A percentile compares a stretch with the other conserved stretches of the same genome.
Evolutionary conservation across 2,113 vertebrate species (phyloP).

Genomic region (Pseudonaja textilis): DNA sequence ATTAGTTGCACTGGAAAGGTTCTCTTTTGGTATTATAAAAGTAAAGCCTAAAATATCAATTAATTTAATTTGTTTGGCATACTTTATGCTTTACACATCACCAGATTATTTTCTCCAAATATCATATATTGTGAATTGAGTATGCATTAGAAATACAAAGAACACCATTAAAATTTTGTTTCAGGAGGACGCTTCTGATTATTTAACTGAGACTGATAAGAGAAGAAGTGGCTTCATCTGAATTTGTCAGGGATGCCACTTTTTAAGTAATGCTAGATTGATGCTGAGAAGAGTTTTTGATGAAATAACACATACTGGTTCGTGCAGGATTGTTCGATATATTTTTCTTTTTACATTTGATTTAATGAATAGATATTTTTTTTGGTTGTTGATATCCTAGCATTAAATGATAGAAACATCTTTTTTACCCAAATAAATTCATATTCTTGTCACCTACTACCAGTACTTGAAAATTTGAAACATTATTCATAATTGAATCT

Average conservation of each 20-base stretch:
- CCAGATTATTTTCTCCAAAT: constrained; percentile 50
- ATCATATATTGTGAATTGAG: constrained; percentile 31
- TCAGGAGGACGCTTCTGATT: constrained; percentile 26
- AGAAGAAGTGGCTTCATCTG: constrained; percentile 40
- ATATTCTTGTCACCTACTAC: constrained; percentile 76
- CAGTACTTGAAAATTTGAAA: constrained; percentile 74
- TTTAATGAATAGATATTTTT: constrained; percentile 79
- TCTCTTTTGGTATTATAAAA: constrained; percentile 59
- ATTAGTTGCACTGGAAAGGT: constrained; percentile 63
- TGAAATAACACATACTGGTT: constrained; percentile 72
- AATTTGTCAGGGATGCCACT: constrained; percentile 57
- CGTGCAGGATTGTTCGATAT: constrained; percentile 68
- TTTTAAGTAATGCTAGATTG: constrained; percentile 72
- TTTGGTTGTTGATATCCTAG: constrained; percentile 76
- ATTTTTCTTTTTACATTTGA: constrained; percentile 74
- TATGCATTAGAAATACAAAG: constrained; percentile 31
- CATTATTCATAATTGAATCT: constrained; percentile 86
- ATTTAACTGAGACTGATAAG: constrained; percentile 60
- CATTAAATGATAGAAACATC: constrained; percentile 77
- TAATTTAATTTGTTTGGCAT: constrained; percentile 72
- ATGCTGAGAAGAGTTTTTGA: constrained; percentile 64
- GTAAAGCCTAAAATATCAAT: constrained; percentile 63
- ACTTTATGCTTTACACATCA: constrained; percentile 61
- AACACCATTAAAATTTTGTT: constrained; percentile 55
- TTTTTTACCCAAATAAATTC: constrained; percentile 78